Evolutionary conservation across 2,797 vertebrate genomes (phyloP).

Genomic region (Nannoperca obscura): DNA sequence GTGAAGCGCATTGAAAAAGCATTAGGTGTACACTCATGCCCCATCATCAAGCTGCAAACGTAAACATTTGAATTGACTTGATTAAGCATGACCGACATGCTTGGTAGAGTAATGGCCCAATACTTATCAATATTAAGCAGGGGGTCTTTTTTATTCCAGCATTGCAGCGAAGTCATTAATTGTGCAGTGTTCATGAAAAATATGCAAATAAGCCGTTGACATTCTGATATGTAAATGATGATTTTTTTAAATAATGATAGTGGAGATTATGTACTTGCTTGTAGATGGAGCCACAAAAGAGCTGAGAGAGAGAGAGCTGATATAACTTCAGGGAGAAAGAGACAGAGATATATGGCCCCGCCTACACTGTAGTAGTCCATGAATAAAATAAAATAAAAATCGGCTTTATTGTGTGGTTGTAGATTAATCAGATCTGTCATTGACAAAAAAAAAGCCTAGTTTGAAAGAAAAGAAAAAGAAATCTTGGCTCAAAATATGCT

Average conservation of each 20-base stretch:
- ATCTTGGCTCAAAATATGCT: neutral
- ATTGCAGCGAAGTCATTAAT: constrained; percentile 60
- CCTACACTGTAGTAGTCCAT: neutral
- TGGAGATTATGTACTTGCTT: constrained; percentile 40
- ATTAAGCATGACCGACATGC: constrained; percentile 41
- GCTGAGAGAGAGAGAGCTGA: neutral
- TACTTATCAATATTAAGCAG: constrained; percentile 65
- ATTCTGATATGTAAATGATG: constrained; percentile 68
- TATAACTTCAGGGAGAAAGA: constrained; percentile 2
- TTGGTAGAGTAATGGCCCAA: constrained; percentile 51
- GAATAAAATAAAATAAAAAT: too few relatives aligned
- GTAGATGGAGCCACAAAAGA: constrained; percentile 17
- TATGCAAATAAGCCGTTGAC: constrained; percentile 66
- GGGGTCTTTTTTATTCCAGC: constrained; percentile 45
- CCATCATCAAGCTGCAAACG: constrained; percentile 34
- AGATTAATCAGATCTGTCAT: too few relatives aligned
- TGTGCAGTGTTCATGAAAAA: constrained; percentile 59
- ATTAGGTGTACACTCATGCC: constrained; percentile 15
- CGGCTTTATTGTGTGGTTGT: neutral
- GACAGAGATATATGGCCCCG: neutral
- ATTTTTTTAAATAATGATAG: constrained; percentile 43
- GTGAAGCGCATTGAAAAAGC: constrained; percentile 36
- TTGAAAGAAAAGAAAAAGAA: too few relatives aligned
- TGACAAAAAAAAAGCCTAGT: too few relatives aligned
- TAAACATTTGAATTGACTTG: constrained; percentile 51